These are phyloP conservation scores for Enteromius thamalakanensis DNA, from an alignment of 2,797 vertebrate genomes.

Conservation along the genomic window DNA sequence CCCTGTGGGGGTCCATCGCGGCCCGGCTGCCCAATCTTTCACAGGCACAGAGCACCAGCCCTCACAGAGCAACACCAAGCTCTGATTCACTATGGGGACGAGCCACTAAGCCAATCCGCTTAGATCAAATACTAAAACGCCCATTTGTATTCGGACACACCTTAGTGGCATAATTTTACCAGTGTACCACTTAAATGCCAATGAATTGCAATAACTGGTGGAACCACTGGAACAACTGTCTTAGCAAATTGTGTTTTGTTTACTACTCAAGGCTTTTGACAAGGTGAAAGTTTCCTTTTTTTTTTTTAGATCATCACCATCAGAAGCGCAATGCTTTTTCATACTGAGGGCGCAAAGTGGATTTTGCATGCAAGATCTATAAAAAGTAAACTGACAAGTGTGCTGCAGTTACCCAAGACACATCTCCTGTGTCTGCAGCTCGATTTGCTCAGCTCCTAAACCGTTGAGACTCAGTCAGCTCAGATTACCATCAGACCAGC, in stretches of 20 bases:
- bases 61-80: slow-evolving; percentile 72
- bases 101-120: slow-evolving; percentile 45
- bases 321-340: not conserved
- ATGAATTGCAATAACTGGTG: not conserved
- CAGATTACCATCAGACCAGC: slow-evolving; percentile 71
- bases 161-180: not conserved
- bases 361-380: not conserved
- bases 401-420: slow-evolving; percentile 13
- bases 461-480: slow-evolving; percentile 70
- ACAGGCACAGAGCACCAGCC: slow-evolving; percentile 84
- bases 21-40: slow-evolving; percentile 87
- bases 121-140: slow-evolving; percentile 38
- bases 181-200: not conserved
- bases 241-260: not conserved
- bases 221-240: not conserved
- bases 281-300: not conserved
- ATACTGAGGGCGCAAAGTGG: not conserved
- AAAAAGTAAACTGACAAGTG: slow-evolving; percentile 25
- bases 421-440: slow-evolving; percentile 47
- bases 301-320: not conserved
- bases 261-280: not conserved
- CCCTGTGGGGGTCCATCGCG: slow-evolving; percentile 84
- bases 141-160: not conserved
- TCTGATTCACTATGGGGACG: slow-evolving; percentile 71
- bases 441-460: slow-evolving; percentile 56